Evolutionary conservation across 2,113 vertebrate genomes (phyloP), one percentile per base, ranked within the genome.

Genomic region (Neotoma lepida): DNA sequence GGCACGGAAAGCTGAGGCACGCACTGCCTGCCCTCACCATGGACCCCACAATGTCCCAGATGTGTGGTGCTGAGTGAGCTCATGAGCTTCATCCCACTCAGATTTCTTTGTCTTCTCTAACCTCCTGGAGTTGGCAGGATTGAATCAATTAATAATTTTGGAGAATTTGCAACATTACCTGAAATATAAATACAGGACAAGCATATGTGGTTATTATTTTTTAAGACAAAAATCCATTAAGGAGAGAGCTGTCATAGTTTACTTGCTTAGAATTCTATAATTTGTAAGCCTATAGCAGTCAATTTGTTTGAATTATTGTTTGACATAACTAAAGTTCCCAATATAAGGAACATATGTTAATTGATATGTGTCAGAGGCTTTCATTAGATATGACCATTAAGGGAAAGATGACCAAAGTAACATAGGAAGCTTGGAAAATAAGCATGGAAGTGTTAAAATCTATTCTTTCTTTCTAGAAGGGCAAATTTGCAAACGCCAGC

Each of bases 111-210:
- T 68, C 44, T 89, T 84, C 41, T 28, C 6, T 91, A 33, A 56
- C 33, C 74, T 95, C 17, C 39, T 39, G 64, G 4, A 24, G 35
- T 64, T 81, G 85, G 58, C 35, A 56, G 58, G 28, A 86, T 18
- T 44, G 87, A 94, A 61, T 82, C n/a, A 88, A 41, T 91, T 28
- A 84, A 80, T 89, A 93, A 49, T 88, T 81, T 84, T n/a, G 74
- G 71, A 58, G 35, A 80, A 46, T 80, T 89, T 58, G 49, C 28
- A 93, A 87, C 0, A 46, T 8, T 87, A 41, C 24, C 49, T 91
- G 61, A n/a, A 56, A 35, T 93, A n/a, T 4, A 81, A 90, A 39
- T 46, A 51, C 28, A 87, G 6, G 41, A 61, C 6, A 88, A 35
- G 24, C 46, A 26, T 30, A 87, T 84, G n/a, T 6, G 64, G 10